Evolutionary conservation across 2,113 vertebrate genomes (phyloP).

Genomic region (Crypturellus undulatus): DNA sequence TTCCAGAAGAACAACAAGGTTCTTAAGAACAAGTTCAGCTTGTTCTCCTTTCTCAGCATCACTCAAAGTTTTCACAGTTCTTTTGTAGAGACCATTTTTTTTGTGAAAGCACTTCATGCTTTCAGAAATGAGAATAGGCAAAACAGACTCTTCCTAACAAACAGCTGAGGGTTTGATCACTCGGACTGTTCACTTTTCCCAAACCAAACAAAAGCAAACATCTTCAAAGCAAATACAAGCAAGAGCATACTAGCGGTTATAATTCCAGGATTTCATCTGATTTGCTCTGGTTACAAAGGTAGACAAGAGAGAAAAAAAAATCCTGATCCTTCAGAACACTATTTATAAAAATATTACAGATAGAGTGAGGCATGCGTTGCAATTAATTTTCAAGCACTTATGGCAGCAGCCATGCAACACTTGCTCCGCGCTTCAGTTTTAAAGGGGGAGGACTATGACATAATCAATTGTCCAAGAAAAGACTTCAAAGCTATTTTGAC

Average conservation of each 20-base stretch:
- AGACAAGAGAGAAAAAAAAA: neutral
- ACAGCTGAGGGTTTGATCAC: neutral
- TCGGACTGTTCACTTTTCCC: neutral
- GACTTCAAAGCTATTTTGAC: neutral
- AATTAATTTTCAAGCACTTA: neutral
- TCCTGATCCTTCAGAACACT: neutral
- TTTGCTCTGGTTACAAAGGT: neutral
- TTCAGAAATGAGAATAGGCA: neutral
- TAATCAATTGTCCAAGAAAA: neutral
- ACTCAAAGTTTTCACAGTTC: conserved; percentile 5
- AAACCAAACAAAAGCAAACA: neutral
- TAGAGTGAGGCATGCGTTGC: neutral
- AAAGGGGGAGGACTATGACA: neutral
- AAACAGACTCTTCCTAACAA: neutral
- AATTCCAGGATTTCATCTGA: neutral
- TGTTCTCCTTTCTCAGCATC: conserved; percentile 16
- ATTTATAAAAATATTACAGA: neutral
- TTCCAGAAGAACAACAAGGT: neutral
- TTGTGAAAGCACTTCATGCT: neutral
- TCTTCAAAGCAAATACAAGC: neutral
- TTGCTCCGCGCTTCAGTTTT: neutral
- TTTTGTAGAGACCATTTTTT: neutral
- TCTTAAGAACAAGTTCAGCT: conserved; percentile 30
- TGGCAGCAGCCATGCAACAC: neutral
- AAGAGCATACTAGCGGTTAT: neutral